Base-by-base conservation (phyloP, 2,113 vertebrate genomes). In the Noctilio leporinus region DNA sequence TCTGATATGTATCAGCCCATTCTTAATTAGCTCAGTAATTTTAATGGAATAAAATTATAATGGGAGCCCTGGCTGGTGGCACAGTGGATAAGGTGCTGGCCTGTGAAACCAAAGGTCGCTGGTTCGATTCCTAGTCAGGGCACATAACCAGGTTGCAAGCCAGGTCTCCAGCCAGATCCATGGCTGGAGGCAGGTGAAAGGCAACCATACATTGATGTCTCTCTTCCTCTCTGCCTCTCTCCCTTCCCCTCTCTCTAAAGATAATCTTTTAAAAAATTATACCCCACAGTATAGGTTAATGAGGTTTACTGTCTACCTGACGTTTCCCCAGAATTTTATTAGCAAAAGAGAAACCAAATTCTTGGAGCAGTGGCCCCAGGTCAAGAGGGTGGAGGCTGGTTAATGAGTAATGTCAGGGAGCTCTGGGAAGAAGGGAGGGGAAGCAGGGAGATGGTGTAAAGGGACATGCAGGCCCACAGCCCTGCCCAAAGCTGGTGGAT, bases 271-370 rank as follows among this genome's bases (percentile, higher is more conserved):
- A n/a, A n/a, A n/a, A n/a, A n/a, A n/a, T n/a, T n/a, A n/a, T n/a
- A n/a, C n/a, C n/a, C 81, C 49, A 40, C 33, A 47, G 70, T 24
- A 33, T 51, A 43, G 65, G 45, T 73, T 77, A 90, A 65, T 84
- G n/a, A 53, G 8, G 87, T 70, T 89, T 93, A 62, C n/a, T 76
- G 4, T 82, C 59, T 17, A 65, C 57, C 24, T 20, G 7, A 40
- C 86, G 62, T 49, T 77, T 90, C 26, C 33, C 24, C 62, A 72
- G 47, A 51, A 62, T 65, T 87, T 92, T 86, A 73, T 80, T 84
- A 83, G 43, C 75, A 89, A 33, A 94, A 57, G 30, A 89, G 75
- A 72, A 94, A 77, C 75, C 72, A 78, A 93, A 16, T 57, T 95
- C 75, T 47, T 26, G 16, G n/a, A 93, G 47, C 35, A 11, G 3